Evolutionary conservation across 1,140 invertebrate species (phyloP), one percentile per base, ranked within the genome.

Genomic region (Zaprionus tsacasi): DNA sequence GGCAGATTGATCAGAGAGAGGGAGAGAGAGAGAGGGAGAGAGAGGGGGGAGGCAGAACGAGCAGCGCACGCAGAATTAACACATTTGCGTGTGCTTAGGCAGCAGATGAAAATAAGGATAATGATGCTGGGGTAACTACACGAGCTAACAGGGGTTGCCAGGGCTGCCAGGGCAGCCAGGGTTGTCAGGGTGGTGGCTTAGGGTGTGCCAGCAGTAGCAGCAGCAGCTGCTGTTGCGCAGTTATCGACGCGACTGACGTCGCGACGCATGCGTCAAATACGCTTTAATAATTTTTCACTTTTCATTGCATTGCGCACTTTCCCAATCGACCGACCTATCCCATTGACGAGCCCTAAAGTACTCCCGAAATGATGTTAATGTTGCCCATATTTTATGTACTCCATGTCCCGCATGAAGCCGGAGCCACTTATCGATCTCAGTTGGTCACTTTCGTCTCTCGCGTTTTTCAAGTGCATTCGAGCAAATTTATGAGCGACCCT

Each of bases 201-300:
- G 82, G 74, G 81, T 89, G 74, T 78, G 81, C 68, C 79, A 21
- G 21, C 21, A 21, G 21, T 2, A 2, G 78, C 75, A 70, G 79
- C 63, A 72, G 83, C 83, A 83, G 83, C 65, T 74, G 82, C 79
- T 27, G 65, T 58, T 88, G 85, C 83, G 83, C 85, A 89, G 74
- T 88, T 78, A 6, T 48, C 6, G 2, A 17, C 30, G n/a, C 1
- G 21, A 21, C 54, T 54, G 61, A 76, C 54, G 59, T 36, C 56
- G 45, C 56, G 70, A 55, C 83, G 83, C 83, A 78, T 82, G 83
- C 85, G 83, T 83, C 81, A 76, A 86, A 73, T 79, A 59, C 64
- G 76, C 71, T 88, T 78, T 78, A 70, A 88, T 85, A 89, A 89
- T 76, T 89, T 88, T 80, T 79, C 79, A 78, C 66, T 88, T 81